These are phyloP conservation scores for Hydractinia echinata DNA, from an alignment of 30 jellyfish, hydroid and myxozoan species.

Conservation along the genomic window DNA sequence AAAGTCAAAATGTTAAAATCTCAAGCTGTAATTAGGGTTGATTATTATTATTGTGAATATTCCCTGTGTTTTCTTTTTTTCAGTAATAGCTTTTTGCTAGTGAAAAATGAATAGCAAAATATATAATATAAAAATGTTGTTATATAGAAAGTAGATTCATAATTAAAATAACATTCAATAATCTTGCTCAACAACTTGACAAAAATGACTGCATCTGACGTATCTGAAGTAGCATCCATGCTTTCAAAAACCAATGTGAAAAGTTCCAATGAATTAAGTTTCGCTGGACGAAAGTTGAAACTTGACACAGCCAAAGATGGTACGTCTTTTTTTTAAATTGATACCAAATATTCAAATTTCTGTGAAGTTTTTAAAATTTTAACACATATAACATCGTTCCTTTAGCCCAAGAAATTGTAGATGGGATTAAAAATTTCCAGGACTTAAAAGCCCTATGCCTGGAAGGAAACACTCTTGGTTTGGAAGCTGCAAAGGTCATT, in stretches of 20 bases:
- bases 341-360: not conserved
- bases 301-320: conserved; percentile 82
- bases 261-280: conserved; percentile 44
- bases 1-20: too few species aligned
- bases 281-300: conserved; percentile 73
- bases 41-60: too few species aligned
- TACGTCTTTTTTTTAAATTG: not conserved
- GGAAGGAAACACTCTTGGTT: conserved; percentile 91
- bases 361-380: too few species aligned
- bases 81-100: too few species aligned
- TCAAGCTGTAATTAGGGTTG: too few species aligned
- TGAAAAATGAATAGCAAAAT: too few species aligned
- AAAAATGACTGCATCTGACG: conserved; percentile 41
- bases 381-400: not conserved
- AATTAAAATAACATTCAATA: too few species aligned
- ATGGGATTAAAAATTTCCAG: conserved; percentile 56
- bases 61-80: too few species aligned
- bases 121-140: too few species aligned
- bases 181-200: too few species aligned
- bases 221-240: conserved; percentile 22
- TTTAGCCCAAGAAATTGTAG: conserved; percentile 75
- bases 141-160: too few species aligned
- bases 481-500: conserved; percentile 80
- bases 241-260: conserved; percentile 44
- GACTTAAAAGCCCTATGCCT: conserved; percentile 60